Evolutionary conservation across 2,888 invertebrate species (phyloP).

Genomic region (Mesoligia furuncula): DNA sequence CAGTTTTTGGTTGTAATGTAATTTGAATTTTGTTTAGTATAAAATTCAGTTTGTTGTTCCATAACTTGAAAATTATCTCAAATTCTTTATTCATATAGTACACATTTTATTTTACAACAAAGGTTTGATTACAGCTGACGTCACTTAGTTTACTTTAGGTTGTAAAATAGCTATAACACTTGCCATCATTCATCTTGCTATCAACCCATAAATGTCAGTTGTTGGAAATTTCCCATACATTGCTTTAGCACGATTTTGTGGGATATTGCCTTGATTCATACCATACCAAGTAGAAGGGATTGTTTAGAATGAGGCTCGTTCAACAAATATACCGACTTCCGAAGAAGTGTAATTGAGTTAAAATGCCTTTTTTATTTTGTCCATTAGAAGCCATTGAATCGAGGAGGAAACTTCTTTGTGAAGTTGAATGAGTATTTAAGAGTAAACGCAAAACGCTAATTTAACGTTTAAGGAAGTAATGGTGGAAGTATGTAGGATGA

Average conservation of each 20-base stretch:
- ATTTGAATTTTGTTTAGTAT: not conserved
- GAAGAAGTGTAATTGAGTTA: not conserved
- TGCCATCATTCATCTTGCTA: slow-evolving; percentile 16
- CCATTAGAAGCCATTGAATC: not conserved
- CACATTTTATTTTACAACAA: slow-evolving; percentile 29
- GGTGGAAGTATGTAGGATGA: not conserved
- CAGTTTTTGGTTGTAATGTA: not conserved
- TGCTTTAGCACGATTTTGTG: not conserved
- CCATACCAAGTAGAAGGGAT: not conserved
- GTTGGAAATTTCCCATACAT: not conserved
- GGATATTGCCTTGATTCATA: slow-evolving; percentile 7
- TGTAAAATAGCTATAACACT: slow-evolving; percentile 17
- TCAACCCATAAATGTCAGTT: slow-evolving; percentile 22
- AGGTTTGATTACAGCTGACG: slow-evolving; percentile 16
- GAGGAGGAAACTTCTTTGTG: not conserved
- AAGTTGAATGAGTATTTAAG: not conserved
- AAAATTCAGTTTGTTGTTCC: too few species aligned
- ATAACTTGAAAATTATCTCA: too few species aligned
- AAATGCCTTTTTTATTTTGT: not conserved
- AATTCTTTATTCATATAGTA: not conserved
- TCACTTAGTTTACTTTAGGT: slow-evolving; percentile 12
- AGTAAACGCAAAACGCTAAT: too few species aligned
- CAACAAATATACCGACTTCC: not conserved
- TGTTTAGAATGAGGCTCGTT: slow-evolving; percentile 10
- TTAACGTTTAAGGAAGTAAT: not conserved